Evolutionary conservation across 2,888 invertebrate genomes (phyloP).

Genomic region (Allacma fusca): DNA sequence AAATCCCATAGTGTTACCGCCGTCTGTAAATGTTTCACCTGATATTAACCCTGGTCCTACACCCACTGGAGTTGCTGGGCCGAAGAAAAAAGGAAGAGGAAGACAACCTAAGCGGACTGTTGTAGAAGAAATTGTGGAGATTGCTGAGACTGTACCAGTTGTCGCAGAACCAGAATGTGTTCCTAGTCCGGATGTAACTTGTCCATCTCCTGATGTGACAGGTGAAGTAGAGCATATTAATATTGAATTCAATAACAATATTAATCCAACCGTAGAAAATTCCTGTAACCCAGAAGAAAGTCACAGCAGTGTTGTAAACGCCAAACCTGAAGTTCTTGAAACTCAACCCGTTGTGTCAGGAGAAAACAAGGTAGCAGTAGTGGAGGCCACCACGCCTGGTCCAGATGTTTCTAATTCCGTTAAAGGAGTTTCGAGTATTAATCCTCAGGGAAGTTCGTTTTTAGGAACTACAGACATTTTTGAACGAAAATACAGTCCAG

Average conservation of each 20-base stretch:
- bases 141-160: no score
- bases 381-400: not conserved
- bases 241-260: not conserved
- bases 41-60: conserved; percentile 12
- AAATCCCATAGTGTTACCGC: not conserved
- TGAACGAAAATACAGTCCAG: conserved; percentile 43
- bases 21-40: not conserved
- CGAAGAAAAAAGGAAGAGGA: conserved; percentile 5
- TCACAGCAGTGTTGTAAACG: not conserved
- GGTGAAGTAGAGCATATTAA: not conserved
- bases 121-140: not conserved
- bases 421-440: not conserved
- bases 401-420: not conserved
- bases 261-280: no score
- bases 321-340: not conserved
- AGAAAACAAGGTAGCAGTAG: not conserved
- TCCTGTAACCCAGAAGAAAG: not conserved
- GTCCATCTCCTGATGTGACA: not conserved
- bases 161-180: not conserved
- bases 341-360: not conserved
- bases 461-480: conserved; percentile 12
- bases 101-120: not conserved
- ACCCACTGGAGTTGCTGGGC: not conserved
- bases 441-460: conserved; percentile 5
- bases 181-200: not conserved